Percentiles rank a stretch among this genome's conserved stretches.
phyloP scores from a whole-genome alignment of 2,113 vertebrate genomes.

The Phalacrocorax carbo region DNA sequence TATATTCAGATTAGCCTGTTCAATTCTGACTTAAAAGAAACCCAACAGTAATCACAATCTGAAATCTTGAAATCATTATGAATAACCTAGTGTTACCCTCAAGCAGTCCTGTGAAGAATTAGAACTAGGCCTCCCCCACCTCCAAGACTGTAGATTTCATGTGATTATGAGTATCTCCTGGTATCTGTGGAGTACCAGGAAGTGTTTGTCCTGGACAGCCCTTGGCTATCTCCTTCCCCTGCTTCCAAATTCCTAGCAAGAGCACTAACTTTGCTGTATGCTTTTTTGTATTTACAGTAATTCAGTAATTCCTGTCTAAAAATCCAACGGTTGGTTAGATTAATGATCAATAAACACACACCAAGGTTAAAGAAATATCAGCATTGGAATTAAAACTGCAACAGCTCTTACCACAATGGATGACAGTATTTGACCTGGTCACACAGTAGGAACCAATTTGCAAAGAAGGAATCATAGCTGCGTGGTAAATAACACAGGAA shows the following conservation, averaged over 20 bases:
- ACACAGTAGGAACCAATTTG: background rate
- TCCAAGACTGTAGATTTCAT: background rate
- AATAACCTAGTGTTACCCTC: background rate
- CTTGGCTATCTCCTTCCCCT: background rate
- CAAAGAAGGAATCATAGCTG: background rate
- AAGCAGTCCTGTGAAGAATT: background rate
- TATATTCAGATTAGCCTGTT: background rate
- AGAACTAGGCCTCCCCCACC: background rate
- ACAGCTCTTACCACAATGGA: background rate
- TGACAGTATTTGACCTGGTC: background rate
- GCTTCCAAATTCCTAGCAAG: background rate
- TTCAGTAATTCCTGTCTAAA: background rate
- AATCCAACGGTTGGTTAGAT: background rate
- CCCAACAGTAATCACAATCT: background rate
- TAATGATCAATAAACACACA: background rate
- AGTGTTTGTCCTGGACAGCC: background rate
- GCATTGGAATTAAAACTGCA: background rate
- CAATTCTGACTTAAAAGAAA: constrained; percentile 1
- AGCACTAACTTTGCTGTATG: background rate
- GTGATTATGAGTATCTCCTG: background rate
- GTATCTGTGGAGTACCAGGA: background rate
- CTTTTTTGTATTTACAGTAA: background rate
- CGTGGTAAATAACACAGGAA: background rate
- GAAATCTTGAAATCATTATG: background rate
- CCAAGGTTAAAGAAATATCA: background rate